Base-by-base conservation (phyloP, 2,113 vertebrate genomes). In the Fulmarus glacialis region DNA sequence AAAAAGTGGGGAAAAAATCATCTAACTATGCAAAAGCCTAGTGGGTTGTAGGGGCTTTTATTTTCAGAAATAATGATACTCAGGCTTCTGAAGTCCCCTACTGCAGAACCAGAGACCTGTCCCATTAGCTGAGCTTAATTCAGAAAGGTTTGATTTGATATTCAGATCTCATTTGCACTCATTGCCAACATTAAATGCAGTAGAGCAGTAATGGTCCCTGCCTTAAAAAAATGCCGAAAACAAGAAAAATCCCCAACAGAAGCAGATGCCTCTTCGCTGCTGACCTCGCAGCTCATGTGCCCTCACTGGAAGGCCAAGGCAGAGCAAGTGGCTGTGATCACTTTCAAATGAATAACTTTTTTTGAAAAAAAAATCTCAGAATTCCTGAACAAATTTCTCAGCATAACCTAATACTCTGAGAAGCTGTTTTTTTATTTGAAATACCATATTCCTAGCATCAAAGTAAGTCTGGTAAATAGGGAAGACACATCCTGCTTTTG, bases 1-100 rank as follows among this genome's bases (percentile, higher is more conserved):
- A 63, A 79, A 77, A 48, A 7, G 0, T 4, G 4, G 4, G 12
- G 2, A 0, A 5, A 59, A 73, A 63, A 26, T n/a, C 8, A 34
- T 55, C 29, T 58, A 81, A 59, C 23, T 23, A 9, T 42, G 43
- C 18, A 68, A 19, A 68, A 94, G 20, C 22, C 12, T 73, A n/a
- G n/a, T 6, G 10, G 29, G 38, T 36, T 90, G 38, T 42, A 81
- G 42, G 29, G 24, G 4, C 42, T 75, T 81, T 3, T 9, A 26
- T 64, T 64, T 90, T 45, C 24, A 12, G 43, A 58, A 40, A 12
- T 72, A 62, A 55, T 34, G 32, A 56, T 74, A 55, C 21, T 36
- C 17, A 30, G n/a, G 42, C 43, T 36, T 68, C 74, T 74, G 47
- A 81, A 56, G 26, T 75, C 12, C 27, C 16, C 43, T 59, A 21